Percentiles rank a stretch among this genome's conserved stretches.
Conservation (phyloP, 2,113 vertebrate species). For the Atractosteus spatula region DNA sequence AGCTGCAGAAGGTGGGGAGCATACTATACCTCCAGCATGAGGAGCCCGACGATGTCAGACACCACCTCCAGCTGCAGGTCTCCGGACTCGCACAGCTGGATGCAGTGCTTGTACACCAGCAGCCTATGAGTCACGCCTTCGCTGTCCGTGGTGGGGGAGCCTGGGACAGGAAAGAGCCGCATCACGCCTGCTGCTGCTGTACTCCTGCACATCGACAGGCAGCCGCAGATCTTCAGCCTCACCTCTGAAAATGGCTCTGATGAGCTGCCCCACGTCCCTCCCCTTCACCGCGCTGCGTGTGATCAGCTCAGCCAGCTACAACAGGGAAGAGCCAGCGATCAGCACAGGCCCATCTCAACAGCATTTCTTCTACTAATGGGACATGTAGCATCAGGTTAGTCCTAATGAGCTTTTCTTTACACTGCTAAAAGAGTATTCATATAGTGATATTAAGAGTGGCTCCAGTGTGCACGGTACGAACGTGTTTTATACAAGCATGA, state of each 20-base stretch:
- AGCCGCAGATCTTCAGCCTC: conserved; percentile 10
- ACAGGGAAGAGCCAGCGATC: conserved; percentile 6
- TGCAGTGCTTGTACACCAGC: conserved; percentile 78
- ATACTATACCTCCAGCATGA: conserved; percentile 87
- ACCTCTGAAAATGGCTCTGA: conserved; percentile 90
- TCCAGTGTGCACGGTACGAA: neutral
- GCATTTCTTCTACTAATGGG: neutral
- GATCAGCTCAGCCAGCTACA: conserved; percentile 68
- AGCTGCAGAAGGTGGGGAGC: too few species aligned
- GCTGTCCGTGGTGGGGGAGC: conserved; percentile 71
- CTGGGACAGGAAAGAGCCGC: conserved; percentile 46
- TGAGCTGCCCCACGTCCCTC: conserved; percentile 64
- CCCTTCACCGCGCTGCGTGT: conserved; percentile 77
- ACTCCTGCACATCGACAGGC: neutral
- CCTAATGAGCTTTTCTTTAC: neutral
- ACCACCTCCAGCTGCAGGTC: conserved; percentile 79
- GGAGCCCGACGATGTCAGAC: conserved; percentile 83
- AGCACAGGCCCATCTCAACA: neutral
- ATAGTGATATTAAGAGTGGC: neutral
- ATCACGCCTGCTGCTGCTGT: neutral
- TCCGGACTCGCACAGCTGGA: conserved; percentile 86
- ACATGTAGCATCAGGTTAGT: neutral
- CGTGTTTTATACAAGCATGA: neutral
- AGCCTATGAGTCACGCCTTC: conserved; percentile 73
- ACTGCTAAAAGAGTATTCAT: too few species aligned